Conservation (phyloP, 2,888 invertebrate genomes). For the Tholera decimalis region DNA sequence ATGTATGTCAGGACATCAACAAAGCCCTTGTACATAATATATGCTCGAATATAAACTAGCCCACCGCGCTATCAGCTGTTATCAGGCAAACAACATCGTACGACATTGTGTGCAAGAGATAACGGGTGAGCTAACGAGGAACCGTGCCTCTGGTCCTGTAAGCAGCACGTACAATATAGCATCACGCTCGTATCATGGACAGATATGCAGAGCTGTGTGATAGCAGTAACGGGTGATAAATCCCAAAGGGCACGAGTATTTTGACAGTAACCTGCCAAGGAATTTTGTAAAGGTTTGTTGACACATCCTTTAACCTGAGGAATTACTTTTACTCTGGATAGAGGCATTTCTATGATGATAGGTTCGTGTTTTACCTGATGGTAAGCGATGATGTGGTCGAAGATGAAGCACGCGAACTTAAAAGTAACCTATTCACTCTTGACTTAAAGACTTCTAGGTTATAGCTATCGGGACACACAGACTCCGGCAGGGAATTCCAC, state of each 20-base stretch:
- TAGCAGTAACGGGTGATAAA: background rate
- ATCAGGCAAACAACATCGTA: slow-evolving; percentile 62
- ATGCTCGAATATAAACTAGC: slow-evolving; percentile 26
- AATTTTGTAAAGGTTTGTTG: background rate
- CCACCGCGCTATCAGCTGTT: slow-evolving; percentile 41
- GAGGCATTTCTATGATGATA: no score
- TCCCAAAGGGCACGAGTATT: no score
- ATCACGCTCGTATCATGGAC: slow-evolving; percentile 2
- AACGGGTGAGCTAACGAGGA: slow-evolving; percentile 23
- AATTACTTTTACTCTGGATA: no score
- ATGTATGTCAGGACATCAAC: slow-evolving; percentile 40
- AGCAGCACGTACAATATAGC: background rate
- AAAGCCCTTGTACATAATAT: slow-evolving; percentile 18
- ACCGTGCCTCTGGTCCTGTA: slow-evolving; percentile 6
- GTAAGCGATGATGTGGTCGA: no score
- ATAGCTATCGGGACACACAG: no score
- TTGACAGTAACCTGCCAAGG: no score
- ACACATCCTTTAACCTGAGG: no score
- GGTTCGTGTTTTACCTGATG: no score
- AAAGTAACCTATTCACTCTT: no score
- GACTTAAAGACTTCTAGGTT: no score
- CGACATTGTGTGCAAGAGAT: slow-evolving; percentile 59
- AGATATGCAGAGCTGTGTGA: background rate
- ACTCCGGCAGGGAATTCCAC: no score
- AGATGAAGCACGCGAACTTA: no score